A percentile compares a stretch with the other conserved stretches of the same genome.
These are phyloP conservation scores for Ceratosolen fusciceps DNA, from an alignment of 1,140 invertebrate genomes.

Conservation along the genomic window DNA sequence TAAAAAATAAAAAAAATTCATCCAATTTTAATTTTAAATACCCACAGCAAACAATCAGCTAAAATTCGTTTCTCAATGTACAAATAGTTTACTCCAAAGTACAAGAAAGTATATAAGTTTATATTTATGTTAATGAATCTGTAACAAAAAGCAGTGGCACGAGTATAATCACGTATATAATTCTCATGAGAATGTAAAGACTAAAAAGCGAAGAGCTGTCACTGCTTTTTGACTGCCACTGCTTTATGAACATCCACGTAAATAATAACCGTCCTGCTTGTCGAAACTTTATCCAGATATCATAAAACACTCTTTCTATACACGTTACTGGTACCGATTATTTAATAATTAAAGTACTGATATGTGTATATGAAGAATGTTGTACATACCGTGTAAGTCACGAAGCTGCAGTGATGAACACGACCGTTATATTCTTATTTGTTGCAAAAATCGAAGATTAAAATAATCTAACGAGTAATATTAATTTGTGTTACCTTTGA, in stretches of 20 bases:
- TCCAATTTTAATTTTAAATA: too few relatives aligned
- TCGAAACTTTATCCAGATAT: conserved; percentile 10
- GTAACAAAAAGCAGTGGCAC: conserved; percentile 10
- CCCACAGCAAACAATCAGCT: too few relatives aligned
- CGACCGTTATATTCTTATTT: conserved; percentile 34
- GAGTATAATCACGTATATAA: background rate
- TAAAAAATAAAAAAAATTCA: too few relatives aligned
- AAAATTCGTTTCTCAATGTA: background rate
- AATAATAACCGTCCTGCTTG: conserved; percentile 37
- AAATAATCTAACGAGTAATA: conserved; percentile 16
- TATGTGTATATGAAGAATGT: conserved; percentile 16
- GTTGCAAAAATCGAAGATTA: conserved; percentile 20
- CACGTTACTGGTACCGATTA: conserved; percentile 20
- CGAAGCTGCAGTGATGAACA: conserved; percentile 3
- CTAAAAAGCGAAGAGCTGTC: background rate
- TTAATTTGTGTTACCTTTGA: conserved; percentile 38
- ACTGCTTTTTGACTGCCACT: conserved; percentile 8
- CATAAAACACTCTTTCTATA: conserved; percentile 22
- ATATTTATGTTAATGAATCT: conserved; percentile 12
- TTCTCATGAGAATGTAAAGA: background rate
- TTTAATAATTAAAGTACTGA: conserved; percentile 8
- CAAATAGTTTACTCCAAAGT: conserved; percentile 5
- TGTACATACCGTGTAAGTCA: conserved; percentile 12
- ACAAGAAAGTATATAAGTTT: conserved; percentile 1
- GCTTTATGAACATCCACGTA: conserved; percentile 20